phyloP scores from a whole-genome alignment of 2,888 invertebrate genomes.

The Rhagonycha lutea region DNA sequence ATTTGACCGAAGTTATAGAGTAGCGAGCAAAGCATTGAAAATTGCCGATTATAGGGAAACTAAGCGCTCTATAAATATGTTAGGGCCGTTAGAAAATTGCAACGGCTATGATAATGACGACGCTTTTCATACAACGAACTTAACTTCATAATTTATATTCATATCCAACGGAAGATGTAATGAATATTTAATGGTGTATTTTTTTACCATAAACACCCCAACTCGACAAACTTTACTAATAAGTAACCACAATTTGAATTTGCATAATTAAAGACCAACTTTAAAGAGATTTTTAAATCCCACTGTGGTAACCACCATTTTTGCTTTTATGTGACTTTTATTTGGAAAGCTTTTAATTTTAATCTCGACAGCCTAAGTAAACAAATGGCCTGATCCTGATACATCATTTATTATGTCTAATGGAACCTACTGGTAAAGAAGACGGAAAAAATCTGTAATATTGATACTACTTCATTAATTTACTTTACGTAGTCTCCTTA shows the following conservation, averaged over 20 bases:
- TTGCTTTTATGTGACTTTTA: slow-evolving; percentile 15
- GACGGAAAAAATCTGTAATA: slow-evolving; percentile 34
- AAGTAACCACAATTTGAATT: background rate
- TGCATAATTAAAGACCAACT: background rate
- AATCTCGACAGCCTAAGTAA: slow-evolving; percentile 40
- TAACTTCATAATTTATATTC: slow-evolving; percentile 41
- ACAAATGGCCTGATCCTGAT: slow-evolving; percentile 47
- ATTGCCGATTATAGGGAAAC: slow-evolving; percentile 51
- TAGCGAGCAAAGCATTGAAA: slow-evolving; percentile 48
- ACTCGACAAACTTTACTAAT: slow-evolving; percentile 20
- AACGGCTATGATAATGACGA: slow-evolving; percentile 28
- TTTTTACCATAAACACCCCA: slow-evolving; percentile 38
- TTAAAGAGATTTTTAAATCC: slow-evolving; percentile 1
- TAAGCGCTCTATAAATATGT: slow-evolving; percentile 51
- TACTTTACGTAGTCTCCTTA: slow-evolving; percentile 21
- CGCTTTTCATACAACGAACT: slow-evolving; percentile 20
- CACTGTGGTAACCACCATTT: background rate
- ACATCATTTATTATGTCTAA: slow-evolving; percentile 51
- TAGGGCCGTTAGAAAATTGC: slow-evolving; percentile 40
- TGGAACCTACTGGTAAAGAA: slow-evolving; percentile 38
- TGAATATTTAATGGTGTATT: slow-evolving; percentile 28
- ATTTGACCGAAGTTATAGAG: slow-evolving; percentile 48
- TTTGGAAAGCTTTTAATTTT: slow-evolving; percentile 41
- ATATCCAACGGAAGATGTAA: slow-evolving; percentile 31
- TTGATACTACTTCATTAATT: slow-evolving; percentile 26